Base-by-base conservation (phyloP, 2,888 invertebrate genomes). In the Elmis aenea region DNA sequence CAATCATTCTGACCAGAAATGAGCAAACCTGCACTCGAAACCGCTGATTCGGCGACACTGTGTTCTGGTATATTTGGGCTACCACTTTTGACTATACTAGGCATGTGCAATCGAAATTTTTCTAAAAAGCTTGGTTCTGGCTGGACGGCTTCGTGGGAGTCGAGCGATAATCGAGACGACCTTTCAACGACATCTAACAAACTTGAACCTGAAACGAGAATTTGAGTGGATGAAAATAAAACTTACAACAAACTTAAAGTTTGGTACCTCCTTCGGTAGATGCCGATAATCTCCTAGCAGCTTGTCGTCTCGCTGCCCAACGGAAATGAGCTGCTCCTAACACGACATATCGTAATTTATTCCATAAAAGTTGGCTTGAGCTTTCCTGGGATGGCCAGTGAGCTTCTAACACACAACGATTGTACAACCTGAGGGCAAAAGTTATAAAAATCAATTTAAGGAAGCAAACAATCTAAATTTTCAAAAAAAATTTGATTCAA, bases 281-380 rank as follows among this genome's bases (percentile, higher is more conserved):
- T 5, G 68, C 64, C 18, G 71, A 68, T 28, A 71, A 58, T 45
- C 73, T 71, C 45, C 74, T 70, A 22, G 72, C 68, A 9, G 75
- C 73, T 48, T 75, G 73, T 38, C 75, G 71, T 47, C 71, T 79
- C 1, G 86, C 86, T 5, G 89, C 89, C 49, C 81, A 79, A 6
- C 87, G 80, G 63, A 96, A 94, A 56, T 91, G 76, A 3, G 92
- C 91, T 0, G 92, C 89, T 0, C 92, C 94, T 46, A 89, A 72
- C 11, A 96, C 85, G 0, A 93, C 92, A 61, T 93, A 89, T 41
- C 94, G 81, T 11, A 97, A 72, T 65, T 94, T 93, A 64, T 87
- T 91, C 96, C 96, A 97, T 55, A 92, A 73, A 10, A 93, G 67
- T 58, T 89, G 85, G 50, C 91, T 86, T 30, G 85, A 85, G 52